A percentile compares a stretch with the other conserved stretches of the same genome.
Evolutionary conservation across 35 echinoderm and acorn worm genomes (phyloP).

Genomic region (Hemicentrotus pulcherrimus): DNA sequence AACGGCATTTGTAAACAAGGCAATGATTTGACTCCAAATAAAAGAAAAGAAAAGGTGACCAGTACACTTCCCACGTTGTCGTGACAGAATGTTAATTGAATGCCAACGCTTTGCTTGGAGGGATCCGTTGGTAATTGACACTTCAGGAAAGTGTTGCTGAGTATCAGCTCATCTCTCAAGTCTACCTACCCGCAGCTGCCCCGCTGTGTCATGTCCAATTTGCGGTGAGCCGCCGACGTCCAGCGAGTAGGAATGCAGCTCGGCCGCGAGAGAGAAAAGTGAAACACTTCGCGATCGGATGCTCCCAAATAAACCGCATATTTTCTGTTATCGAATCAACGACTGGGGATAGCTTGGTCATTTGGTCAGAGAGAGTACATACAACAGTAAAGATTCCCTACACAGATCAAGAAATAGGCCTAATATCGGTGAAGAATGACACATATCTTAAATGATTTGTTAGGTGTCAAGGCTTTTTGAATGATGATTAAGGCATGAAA

Average conservation of each 20-base stretch:
- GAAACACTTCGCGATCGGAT: background rate
- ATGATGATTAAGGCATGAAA: background rate
- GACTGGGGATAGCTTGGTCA: background rate
- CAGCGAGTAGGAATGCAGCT: background rate
- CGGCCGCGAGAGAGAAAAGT: background rate
- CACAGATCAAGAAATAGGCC: background rate
- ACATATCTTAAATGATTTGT: background rate
- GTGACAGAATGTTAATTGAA: constrained; percentile 55
- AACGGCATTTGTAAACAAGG: background rate
- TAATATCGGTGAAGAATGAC: background rate
- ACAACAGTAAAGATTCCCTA: background rate
- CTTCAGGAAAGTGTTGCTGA: background rate
- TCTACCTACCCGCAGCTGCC: background rate
- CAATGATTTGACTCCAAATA: background rate
- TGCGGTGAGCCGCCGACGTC: constrained; percentile 1
- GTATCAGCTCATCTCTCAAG: constrained; percentile 17
- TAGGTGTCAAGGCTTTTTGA: background rate
- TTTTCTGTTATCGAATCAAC: background rate
- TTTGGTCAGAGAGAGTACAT: too few relatives aligned
- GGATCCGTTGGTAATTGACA: background rate
- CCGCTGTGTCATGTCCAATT: constrained; percentile 13
- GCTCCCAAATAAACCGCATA: constrained; percentile 1
- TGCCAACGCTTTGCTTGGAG: background rate
- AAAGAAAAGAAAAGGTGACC: background rate
- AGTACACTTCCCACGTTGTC: constrained; percentile 1